These are phyloP conservation scores for Hyposmocoma kahamanoa DNA, from an alignment of 1,140 invertebrate species.

Conservation along the genomic window DNA sequence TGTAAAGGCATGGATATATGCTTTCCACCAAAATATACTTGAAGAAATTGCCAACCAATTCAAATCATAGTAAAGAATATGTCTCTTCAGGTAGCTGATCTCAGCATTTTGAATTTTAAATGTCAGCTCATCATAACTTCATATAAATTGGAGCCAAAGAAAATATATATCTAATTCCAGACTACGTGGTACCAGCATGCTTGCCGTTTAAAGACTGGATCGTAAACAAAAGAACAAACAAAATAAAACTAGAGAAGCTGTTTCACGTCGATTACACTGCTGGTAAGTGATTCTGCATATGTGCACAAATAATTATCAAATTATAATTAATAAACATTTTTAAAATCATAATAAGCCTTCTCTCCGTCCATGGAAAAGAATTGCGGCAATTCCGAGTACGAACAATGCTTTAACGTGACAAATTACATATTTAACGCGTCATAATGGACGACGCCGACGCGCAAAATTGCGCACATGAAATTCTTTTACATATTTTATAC, in stretches of 20 bases:
- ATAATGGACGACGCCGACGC: background rate
- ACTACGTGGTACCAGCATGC: conserved; percentile 40
- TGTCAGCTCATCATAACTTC: too few relatives aligned
- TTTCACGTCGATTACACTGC: conserved; percentile 46
- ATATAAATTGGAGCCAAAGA: too few relatives aligned
- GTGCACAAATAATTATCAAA: background rate
- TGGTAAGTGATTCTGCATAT: conserved; percentile 25
- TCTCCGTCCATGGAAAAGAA: background rate
- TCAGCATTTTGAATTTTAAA: background rate
- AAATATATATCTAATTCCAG: conserved; percentile 18
- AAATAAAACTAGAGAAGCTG: conserved; percentile 24
- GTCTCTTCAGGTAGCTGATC: too few relatives aligned
- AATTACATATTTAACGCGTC: background rate
- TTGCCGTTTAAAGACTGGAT: conserved; percentile 44
- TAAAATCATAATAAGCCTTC: background rate
- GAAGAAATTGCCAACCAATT: too few relatives aligned
- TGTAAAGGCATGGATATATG: too few relatives aligned
- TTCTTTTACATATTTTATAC: background rate
- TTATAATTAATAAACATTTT: background rate
- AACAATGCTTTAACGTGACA: background rate
- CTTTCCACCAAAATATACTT: too few relatives aligned
- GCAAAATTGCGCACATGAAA: background rate
- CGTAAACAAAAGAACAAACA: conserved; percentile 26
- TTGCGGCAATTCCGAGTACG: background rate
- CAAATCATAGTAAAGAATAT: too few relatives aligned